Evolutionary conservation across 1,140 invertebrate genomes (phyloP).

Genomic region (Akabosia matsudoensis): DNA sequence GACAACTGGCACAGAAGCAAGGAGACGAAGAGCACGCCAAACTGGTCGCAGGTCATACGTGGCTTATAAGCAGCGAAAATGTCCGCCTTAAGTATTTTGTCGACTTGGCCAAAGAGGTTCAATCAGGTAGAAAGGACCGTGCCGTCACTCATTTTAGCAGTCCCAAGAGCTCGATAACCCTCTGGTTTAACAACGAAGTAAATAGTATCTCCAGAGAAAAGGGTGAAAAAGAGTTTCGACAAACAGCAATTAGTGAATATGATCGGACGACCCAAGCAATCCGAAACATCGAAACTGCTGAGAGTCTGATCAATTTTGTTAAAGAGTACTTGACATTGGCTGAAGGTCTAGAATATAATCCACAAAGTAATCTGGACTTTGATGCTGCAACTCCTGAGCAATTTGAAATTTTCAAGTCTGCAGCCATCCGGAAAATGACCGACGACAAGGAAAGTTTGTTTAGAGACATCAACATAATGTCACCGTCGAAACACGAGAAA

Average conservation of each 20-base stretch:
- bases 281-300: neutral
- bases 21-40: neutral
- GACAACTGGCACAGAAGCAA: neutral
- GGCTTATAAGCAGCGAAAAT: neutral
- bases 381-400: neutral
- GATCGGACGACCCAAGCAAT: neutral
- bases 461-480: neutral
- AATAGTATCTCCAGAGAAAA: neutral
- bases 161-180: neutral
- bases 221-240: neutral
- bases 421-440: neutral
- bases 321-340: neutral
- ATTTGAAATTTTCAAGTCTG: neutral
- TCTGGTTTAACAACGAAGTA: neutral
- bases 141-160: neutral
- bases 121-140: neutral
- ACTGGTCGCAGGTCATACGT: neutral
- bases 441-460: neutral
- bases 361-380: neutral
- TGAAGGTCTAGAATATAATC: neutral
- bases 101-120: neutral
- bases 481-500: neutral
- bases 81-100: slow-evolving; percentile 8
- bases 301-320: neutral
- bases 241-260: neutral